These are phyloP conservation scores for Pluvialis apricaria DNA, from an alignment of 2,113 vertebrate genomes.

Conservation along the genomic window DNA sequence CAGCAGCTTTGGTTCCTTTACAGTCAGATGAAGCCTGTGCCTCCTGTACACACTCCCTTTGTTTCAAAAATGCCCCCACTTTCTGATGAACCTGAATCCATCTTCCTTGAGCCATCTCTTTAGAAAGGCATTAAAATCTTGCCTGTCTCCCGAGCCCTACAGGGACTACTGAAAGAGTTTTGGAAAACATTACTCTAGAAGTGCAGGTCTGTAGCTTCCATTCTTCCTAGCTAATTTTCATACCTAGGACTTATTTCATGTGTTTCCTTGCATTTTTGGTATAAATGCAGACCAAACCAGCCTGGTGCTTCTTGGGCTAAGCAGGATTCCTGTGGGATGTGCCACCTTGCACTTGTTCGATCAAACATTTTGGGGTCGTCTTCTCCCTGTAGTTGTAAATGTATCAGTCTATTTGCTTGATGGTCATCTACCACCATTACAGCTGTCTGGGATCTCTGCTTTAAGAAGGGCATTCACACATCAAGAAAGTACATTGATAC, in stretches of 20 bases:
- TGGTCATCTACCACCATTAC: not conserved
- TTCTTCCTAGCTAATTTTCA: not conserved
- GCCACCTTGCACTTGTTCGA: not conserved
- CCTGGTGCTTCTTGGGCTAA: not conserved
- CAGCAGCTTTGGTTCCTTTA: not conserved
- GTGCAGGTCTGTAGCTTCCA: not conserved
- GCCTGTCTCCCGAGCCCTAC: not conserved
- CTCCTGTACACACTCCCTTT: not conserved
- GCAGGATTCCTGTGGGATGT: not conserved
- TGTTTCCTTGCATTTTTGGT: not conserved
- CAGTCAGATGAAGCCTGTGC: not conserved
- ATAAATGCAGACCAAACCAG: not conserved
- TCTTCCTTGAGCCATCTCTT: not conserved
- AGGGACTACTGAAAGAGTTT: not conserved
- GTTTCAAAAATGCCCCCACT: not conserved
- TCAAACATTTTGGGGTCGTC: not conserved
- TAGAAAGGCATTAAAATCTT: not conserved
- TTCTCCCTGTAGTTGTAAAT: not conserved
- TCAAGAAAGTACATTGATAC: not conserved
- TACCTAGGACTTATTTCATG: not conserved
- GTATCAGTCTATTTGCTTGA: not conserved
- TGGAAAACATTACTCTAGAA: not conserved
- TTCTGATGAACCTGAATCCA: not conserved
- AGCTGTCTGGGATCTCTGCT: not conserved
- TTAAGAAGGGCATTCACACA: not conserved